Conservation (phyloP, 1,140 invertebrate genomes). For the Camponotus floridanus region DNA sequence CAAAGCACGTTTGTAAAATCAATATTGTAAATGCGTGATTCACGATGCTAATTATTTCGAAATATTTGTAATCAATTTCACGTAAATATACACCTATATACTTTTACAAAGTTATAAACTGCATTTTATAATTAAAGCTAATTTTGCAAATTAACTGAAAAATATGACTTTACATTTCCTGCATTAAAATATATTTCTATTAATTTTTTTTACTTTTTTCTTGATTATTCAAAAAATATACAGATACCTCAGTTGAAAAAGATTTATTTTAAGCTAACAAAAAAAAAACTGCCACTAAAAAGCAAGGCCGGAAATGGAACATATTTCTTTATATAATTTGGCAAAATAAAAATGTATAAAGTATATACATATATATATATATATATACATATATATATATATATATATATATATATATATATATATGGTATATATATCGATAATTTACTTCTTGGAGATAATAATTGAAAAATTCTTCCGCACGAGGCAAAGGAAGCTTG, state of each 20-base stretch:
- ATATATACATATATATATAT: background rate
- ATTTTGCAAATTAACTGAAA: background rate
- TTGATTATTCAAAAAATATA: background rate
- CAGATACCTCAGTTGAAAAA: background rate
- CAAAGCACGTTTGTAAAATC: background rate
- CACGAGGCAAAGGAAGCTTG: constrained; percentile 1
- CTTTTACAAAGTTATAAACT: background rate
- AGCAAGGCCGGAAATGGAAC: no score
- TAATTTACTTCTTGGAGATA: background rate
- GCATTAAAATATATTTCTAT: background rate
- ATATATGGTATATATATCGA: background rate
- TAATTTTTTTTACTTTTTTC: background rate
- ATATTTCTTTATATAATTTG: no score
- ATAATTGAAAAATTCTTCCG: background rate
- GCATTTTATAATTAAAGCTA: background rate
- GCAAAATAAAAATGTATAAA: no score
- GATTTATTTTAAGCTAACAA: background rate
- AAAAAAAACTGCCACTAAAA: background rate
- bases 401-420: background rate
- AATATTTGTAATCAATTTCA: no score
- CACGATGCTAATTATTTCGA: no score
- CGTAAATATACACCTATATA: background rate
- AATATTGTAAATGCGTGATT: background rate
- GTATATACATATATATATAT: background rate
- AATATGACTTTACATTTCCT: background rate